phyloP scores from a whole-genome alignment of 2,797 vertebrate genomes.

The Ptychobarbus kaznakovi region DNA sequence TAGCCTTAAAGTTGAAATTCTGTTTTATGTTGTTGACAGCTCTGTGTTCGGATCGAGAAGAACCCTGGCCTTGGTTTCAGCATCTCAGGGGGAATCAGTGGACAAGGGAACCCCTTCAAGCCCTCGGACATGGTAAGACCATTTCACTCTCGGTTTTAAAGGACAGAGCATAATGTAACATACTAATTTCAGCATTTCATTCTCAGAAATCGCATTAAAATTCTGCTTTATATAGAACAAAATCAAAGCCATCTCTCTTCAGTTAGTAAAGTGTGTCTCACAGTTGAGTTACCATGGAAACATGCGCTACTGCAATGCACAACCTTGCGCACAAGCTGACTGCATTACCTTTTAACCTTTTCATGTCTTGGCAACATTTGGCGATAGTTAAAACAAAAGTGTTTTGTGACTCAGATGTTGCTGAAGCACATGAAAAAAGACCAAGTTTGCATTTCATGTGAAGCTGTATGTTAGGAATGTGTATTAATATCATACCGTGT shows the following conservation, averaged over 20 bases:
- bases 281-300: conserved; percentile 79
- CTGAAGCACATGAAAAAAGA: neutral
- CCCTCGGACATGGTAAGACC: conserved; percentile 97
- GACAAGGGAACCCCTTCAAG: conserved; percentile 99
- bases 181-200: conserved; percentile 63
- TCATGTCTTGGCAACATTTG: conserved; percentile 41
- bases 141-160: conserved; percentile 52
- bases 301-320: conserved; percentile 64
- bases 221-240: conserved; percentile 34
- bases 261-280: conserved; percentile 62
- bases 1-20: neutral
- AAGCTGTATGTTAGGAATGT: neutral
- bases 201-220: conserved; percentile 19
- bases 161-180: conserved; percentile 36
- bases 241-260: conserved; percentile 34
- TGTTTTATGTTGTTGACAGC: conserved; percentile 70
- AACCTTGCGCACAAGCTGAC: conserved; percentile 59
- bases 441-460: neutral
- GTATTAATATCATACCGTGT: conserved; percentile 7
- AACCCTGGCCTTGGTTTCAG: conserved; percentile 99
- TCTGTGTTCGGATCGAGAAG: conserved; percentile 99
- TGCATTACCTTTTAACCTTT: conserved; percentile 61
- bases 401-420: neutral
- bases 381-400: neutral
- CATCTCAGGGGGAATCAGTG: conserved; percentile 98